Evolutionary conservation across 2,888 invertebrate genomes (phyloP), one percentile per base, ranked within the genome.

Genomic region (Lycaena phlaeas): DNA sequence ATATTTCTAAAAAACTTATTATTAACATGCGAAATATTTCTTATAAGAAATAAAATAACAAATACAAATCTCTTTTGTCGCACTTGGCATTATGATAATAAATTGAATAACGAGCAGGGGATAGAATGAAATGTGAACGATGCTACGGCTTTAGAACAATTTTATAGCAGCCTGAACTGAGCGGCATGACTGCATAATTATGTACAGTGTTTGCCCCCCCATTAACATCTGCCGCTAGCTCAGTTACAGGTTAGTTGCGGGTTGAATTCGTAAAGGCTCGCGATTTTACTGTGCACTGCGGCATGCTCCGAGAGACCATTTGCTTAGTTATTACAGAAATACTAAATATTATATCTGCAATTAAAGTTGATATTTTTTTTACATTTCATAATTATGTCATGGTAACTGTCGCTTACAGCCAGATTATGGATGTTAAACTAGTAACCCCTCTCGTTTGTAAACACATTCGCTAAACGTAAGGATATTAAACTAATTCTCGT

Each of bases 121-220:
- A 12, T 9, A 18, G 9, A 22, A 34, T 34, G 17, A 22, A 22
- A 22, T 6, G 22, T 34, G 22, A 40, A 36, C 27, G 36, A 26
- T 26, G 36, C 37, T 27, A 38, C 18, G 28, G 40, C 42, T 43
- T 28, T 34, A 38, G 15, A 27, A 43, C 25, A 22, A 43, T 44
- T 42, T 40, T 43, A 41, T 25, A 18, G 31, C 15, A 25, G 39
- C 30, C 27, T 42, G 51, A 48, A 49, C 48, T 49, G 50, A 52
- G 49, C 46, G 36, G 27, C 36, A 37, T 37, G 31, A 48, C 52
- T 60, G 68, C 59, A 65, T 67, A 67, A 68, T 70, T 63, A 67
- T 66, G 58, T 59, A 57, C 58, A 60, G 60, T 59, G 61, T 63
- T 64, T 61, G 53, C 54, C 54, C 53, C n/a, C 53, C 58, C 50